Evolutionary conservation across 92 coral and sea anemone genomes (phyloP), one percentile per base, ranked within the genome.

Genomic region (Pocillopora meandrina): DNA sequence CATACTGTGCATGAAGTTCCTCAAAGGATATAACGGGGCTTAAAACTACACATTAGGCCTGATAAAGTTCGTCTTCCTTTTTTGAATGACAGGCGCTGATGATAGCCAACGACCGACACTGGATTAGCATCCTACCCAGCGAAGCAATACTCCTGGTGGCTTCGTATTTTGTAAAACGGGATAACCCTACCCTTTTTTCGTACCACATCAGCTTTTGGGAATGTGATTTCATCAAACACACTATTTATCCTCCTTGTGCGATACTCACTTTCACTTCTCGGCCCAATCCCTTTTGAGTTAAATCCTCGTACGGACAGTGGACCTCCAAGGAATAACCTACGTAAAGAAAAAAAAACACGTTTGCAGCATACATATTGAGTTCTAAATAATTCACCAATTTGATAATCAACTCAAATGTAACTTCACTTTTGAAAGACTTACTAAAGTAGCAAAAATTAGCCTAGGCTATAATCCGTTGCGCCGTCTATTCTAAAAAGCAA

Each of bases 261-360:
- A 56, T 11, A 62, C 95, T 79, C 77, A 96, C 98, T 81, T 84
- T 89, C 93, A 56, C 87, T 75, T 73, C 95, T 96, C 59, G 98
- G 98, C 18, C 98, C 98, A 73, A 96, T 94, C 67, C 98, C 98
- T 77, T 89, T 94, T 72, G 90, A 85, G 69, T 89, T 87, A 76
- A 90, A 96, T 20, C 99, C 99, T 87, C 99, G 84, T 26, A 96
- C 87, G 62, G 99, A 96, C 58, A 92, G 86, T 21, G 99, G 96
- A 77, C 99, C 99, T 47, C 99, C 99, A 10, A 96, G 93, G 62
- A 96, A 96, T 87, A 92, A 94, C 77, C 99, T 96, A 74, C 9
- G 55, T n/a, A 9, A 60, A 65, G 13, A 76, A 18, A 69, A 68
- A 63, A 70, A 75, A 18, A 35, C 0, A 52, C 17, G 12, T 18